Conservation (phyloP, 2,888 invertebrate species). For the Drosophila mayaguana region DNA sequence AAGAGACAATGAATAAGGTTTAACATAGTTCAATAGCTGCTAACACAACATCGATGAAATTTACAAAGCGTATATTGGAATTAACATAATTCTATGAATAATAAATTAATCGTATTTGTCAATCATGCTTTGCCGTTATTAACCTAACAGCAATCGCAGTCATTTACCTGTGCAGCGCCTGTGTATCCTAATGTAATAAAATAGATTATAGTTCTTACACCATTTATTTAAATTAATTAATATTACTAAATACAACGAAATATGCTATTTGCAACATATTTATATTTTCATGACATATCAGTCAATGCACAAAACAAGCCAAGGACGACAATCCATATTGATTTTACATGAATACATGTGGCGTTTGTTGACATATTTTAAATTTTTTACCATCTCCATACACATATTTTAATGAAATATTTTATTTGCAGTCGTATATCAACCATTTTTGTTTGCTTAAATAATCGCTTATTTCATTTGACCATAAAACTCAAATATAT, state of each 20-base stretch:
- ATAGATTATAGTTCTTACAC: neutral
- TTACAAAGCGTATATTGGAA: neutral
- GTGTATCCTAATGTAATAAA: neutral
- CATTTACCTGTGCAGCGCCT: neutral
- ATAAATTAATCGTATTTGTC: neutral
- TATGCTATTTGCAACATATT: neutral
- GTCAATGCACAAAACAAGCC: neutral
- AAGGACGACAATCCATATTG: neutral
- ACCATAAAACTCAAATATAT: constrained; percentile 2
- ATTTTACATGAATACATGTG: neutral
- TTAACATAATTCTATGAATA: neutral
- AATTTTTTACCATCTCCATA: neutral
- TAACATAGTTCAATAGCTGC: too few relatives aligned
- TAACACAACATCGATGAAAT: neutral
- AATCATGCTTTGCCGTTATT: neutral
- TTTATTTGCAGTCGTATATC: neutral
- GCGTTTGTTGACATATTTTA: neutral
- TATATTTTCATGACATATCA: neutral
- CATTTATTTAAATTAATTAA: neutral
- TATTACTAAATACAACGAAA: neutral
- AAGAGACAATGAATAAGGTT: neutral
- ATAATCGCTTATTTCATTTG: constrained; percentile 4
- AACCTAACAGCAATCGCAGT: neutral
- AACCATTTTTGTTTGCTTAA: neutral
- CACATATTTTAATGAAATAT: constrained; percentile 5